Percentiles rank a stretch among this genome's conserved stretches.
Evolutionary conservation across 1,140 invertebrate species (phyloP).

Genomic region (Monochamus saltuarius): DNA sequence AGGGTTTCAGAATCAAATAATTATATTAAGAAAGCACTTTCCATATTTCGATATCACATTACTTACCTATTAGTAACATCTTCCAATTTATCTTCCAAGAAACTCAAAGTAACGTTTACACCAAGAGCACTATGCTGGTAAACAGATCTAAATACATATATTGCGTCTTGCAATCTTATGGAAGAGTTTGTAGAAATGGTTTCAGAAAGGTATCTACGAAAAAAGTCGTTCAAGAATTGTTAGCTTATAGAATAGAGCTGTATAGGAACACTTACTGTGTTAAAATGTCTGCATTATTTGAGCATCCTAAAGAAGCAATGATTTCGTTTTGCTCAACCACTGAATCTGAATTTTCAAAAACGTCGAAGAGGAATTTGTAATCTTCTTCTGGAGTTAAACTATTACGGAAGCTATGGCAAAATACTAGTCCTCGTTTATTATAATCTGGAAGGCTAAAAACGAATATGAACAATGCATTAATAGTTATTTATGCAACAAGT

Average conservation of each 20-base stretch:
- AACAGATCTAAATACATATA: constrained; percentile 52
- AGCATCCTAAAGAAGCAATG: constrained; percentile 45
- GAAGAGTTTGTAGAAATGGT: constrained; percentile 27
- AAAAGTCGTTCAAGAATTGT: not conserved
- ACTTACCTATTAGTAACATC: not conserved
- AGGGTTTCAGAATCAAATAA: no score
- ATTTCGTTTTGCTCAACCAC: constrained; percentile 21
- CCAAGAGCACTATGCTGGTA: constrained; percentile 50
- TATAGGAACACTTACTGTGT: constrained; percentile 15
- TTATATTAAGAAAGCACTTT: no score
- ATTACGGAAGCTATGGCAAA: constrained; percentile 25
- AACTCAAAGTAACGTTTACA: constrained; percentile 54
- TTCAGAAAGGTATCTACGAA: constrained; percentile 23
- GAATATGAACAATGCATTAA: not conserved
- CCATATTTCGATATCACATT: no score
- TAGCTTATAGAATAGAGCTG: not conserved
- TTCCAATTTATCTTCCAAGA: constrained; percentile 41
- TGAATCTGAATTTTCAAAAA: constrained; percentile 12
- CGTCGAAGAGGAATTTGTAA: constrained; percentile 52
- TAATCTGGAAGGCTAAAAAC: constrained; percentile 24
- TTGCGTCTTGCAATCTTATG: constrained; percentile 54
- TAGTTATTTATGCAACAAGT: not conserved
- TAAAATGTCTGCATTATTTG: constrained; percentile 55
- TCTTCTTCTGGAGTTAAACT: constrained; percentile 42
- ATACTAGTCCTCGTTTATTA: constrained; percentile 22